A percentile compares a stretch with the other conserved stretches of the same genome.
phyloP scores from a whole-genome alignment of 2,113 vertebrate genomes.

The Poecilia latipinna region DNA sequence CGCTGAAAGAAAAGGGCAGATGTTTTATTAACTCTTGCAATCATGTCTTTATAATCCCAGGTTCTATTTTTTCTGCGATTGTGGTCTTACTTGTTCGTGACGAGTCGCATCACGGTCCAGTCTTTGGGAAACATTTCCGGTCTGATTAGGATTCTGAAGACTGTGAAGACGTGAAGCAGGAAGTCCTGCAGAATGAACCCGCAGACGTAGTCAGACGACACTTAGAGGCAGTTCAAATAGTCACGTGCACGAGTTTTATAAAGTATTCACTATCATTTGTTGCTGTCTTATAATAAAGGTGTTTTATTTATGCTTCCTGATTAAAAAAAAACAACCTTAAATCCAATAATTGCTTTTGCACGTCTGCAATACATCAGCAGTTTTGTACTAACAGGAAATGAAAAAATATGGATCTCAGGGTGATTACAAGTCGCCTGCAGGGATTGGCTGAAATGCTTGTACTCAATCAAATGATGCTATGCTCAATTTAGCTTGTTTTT shows the following conservation, averaged over 20 bases:
- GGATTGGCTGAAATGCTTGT: too few relatives aligned
- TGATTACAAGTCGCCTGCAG: too few relatives aligned
- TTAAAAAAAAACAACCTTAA: background rate
- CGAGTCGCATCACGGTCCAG: slow-evolving; percentile 98
- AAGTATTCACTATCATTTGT: too few relatives aligned
- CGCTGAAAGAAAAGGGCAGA: slow-evolving; percentile 78
- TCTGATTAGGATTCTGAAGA: slow-evolving; percentile 95
- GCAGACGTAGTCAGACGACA: background rate
- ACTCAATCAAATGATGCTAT: too few relatives aligned
- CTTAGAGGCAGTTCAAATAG: too few relatives aligned
- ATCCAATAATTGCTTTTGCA: background rate
- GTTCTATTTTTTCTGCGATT: background rate
- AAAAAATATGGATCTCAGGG: too few relatives aligned
- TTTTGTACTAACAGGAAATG: too few relatives aligned
- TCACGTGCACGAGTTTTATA: background rate
- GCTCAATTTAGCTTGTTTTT: too few relatives aligned
- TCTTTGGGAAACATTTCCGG: slow-evolving; percentile 99
- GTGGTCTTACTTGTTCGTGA: slow-evolving; percentile 95
- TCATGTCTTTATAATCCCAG: background rate
- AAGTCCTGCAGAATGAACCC: slow-evolving; percentile 86
- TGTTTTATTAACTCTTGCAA: background rate
- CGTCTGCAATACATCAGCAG: background rate
- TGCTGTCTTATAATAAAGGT: background rate
- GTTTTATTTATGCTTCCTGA: background rate
- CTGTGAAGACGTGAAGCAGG: slow-evolving; percentile 96